Conservation (phyloP, 2,888 invertebrate genomes). For the Zygaena filipendulae region DNA sequence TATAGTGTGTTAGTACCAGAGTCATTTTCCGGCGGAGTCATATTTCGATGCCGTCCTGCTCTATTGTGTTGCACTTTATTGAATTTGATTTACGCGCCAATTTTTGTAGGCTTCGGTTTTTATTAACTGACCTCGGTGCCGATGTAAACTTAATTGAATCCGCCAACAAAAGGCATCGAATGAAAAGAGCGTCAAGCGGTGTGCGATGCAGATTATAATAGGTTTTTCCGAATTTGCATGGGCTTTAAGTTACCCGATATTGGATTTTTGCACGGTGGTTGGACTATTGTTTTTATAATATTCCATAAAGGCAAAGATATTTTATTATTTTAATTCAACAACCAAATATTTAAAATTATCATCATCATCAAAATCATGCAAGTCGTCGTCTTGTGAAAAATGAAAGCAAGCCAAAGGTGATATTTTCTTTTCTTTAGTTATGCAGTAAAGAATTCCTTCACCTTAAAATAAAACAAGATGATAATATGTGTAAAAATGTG, state of each 20-base stretch:
- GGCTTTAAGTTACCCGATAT: constrained; percentile 55
- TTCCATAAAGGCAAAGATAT: too few species aligned
- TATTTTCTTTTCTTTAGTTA: too few species aligned
- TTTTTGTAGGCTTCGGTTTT: constrained; percentile 66
- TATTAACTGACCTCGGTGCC: constrained; percentile 65
- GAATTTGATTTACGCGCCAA: constrained; percentile 65
- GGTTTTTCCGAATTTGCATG: constrained; percentile 61
- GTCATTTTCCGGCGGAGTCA: constrained; percentile 41
- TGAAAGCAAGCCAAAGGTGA: too few species aligned
- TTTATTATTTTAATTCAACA: too few species aligned
- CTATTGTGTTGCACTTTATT: constrained; percentile 61
- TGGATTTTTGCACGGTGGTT: constrained; percentile 50
- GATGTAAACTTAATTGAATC: constrained; percentile 69
- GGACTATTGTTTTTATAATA: constrained; percentile 38
- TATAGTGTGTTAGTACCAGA: too few species aligned
- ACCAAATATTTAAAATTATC: too few species aligned
- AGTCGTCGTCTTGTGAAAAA: too few species aligned
- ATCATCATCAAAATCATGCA: constrained; percentile 2
- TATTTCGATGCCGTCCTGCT: constrained; percentile 39
- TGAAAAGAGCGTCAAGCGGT: constrained; percentile 65
- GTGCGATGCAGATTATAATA: constrained; percentile 67
- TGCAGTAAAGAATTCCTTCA: too few species aligned
- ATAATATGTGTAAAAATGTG: too few species aligned
- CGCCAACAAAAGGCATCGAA: constrained; percentile 61
- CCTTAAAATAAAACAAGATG: too few species aligned